Base-by-base conservation (phyloP, 2,113 vertebrate genomes). In the Kryptolebias marmoratus region DNA sequence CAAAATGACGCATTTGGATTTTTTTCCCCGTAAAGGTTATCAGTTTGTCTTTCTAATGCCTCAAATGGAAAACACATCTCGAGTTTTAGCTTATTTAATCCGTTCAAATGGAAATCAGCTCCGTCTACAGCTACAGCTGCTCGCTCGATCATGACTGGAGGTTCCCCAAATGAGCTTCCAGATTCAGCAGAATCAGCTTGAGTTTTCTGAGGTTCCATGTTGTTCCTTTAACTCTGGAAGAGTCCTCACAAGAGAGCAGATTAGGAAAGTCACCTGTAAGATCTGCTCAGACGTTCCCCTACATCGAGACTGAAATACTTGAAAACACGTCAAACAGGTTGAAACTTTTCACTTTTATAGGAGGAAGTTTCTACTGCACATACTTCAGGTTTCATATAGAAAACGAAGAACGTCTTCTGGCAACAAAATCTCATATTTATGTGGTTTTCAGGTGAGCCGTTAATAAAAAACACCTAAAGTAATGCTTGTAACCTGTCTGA, bases 331-430 rank as follows among this genome's bases (percentile, higher is more conserved):
- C 32, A 7, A 36, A 4, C 32, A 36, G 32, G 32, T 3, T 22
- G 22, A 22, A 22, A 22, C 22, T 22, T 22, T 22, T 22, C 22
- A 22, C 22, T 22, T 22, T 36, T 36, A 36, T 36, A 36, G 7
- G 7, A 36, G 32, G 32, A 36, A 2, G 11, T 44, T 44, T 59
- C 36, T 22, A 44, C 22, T 22, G 22, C 22, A 22, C 22, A 22
- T 22, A 22, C 4, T 8, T 5, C 12, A 60, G 52, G 2, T 31
- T 53, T 70, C 12, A 58, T 73, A 45, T 73, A 69, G 60, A 30
- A 69, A 5, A 69, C 22, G 48, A 66, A 57, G 8, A 18, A 5
- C 32, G 10, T 79, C 54, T 50, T 39, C 56, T 70, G 52, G 61
- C 58, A 36, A 7, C 32, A 36, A 7, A 36, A 36, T 68, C 49